A percentile compares a stretch with the other conserved stretches of the same genome.
These are phyloP conservation scores for Tetragonula carbonaria DNA, from an alignment of 2,888 invertebrate genomes.

Conservation along the genomic window DNA sequence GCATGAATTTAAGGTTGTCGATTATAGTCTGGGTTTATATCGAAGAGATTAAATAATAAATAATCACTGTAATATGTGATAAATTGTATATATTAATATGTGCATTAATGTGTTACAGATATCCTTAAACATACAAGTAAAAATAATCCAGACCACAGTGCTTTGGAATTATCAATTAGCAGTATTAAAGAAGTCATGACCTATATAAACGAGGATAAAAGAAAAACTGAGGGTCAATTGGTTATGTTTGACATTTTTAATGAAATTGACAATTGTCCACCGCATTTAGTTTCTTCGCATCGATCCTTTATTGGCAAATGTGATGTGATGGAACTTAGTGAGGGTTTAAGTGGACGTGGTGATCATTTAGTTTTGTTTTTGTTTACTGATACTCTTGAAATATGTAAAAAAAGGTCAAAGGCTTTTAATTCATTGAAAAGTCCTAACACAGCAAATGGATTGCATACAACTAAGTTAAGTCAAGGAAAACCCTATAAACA, in stretches of 20 bases:
- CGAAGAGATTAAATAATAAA: constrained; percentile 8
- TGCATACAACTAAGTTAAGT: constrained; percentile 86
- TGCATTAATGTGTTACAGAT: constrained; percentile 86
- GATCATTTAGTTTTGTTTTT: constrained; percentile 95
- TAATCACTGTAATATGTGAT: constrained; percentile 2
- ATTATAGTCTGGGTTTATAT: not conserved
- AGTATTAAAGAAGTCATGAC: constrained; percentile 97
- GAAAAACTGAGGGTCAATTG: constrained; percentile 97
- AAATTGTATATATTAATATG: constrained; percentile 2
- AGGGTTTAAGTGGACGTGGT: constrained; percentile 93
- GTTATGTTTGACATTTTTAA: constrained; percentile 99
- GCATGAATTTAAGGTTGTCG: not conserved
- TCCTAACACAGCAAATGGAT: constrained; percentile 87
- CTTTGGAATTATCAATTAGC: constrained; percentile 93
- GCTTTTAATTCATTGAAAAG: constrained; percentile 89
- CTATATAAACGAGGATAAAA: constrained; percentile 98
- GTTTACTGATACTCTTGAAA: constrained; percentile 97
- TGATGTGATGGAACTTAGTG: constrained; percentile 94
- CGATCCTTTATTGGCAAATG: constrained; percentile 94
- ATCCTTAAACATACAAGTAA: constrained; percentile 96
- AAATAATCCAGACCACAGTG: constrained; percentile 93
- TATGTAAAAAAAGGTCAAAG: constrained; percentile 94
- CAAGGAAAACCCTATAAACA: constrained; percentile 95
- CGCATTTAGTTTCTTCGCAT: constrained; percentile 96
- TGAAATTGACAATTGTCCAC: constrained; percentile 98